These are phyloP conservation scores for Crypturellus tataupa DNA, from an alignment of 2,797 vertebrate species.

Conservation along the genomic window DNA sequence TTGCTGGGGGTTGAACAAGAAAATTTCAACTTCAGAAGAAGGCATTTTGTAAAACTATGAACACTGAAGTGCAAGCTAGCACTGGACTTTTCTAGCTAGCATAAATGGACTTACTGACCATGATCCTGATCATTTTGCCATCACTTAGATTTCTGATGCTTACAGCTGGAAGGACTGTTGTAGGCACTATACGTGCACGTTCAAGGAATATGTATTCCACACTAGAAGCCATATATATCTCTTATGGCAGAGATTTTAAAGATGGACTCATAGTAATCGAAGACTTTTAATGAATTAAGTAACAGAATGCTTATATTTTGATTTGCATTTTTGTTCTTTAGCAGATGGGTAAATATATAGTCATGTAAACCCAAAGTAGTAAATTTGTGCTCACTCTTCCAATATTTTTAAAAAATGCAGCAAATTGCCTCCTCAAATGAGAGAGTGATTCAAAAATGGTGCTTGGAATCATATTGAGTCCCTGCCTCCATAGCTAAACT, in stretches of 20 bases:
- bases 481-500: background rate
- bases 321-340: background rate
- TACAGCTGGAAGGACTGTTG: background rate
- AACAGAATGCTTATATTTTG: background rate
- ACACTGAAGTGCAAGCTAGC: background rate
- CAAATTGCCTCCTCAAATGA: background rate
- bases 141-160: slow-evolving; percentile 8
- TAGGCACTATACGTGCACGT: background rate
- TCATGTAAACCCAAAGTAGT: background rate
- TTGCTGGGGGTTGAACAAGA: background rate
- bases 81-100: background rate
- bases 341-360: background rate
- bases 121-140: background rate
- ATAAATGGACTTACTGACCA: background rate
- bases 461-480: background rate
- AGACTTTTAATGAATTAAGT: background rate
- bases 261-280: background rate
- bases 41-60: background rate
- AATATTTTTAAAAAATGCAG: background rate
- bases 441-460: background rate
- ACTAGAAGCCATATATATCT: background rate
- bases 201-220: background rate
- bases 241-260: background rate
- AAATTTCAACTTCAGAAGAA: background rate
- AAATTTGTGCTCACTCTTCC: background rate